Base-by-base conservation (phyloP, 2,888 invertebrate genomes). In the Chymomyza fuscimana region DNA sequence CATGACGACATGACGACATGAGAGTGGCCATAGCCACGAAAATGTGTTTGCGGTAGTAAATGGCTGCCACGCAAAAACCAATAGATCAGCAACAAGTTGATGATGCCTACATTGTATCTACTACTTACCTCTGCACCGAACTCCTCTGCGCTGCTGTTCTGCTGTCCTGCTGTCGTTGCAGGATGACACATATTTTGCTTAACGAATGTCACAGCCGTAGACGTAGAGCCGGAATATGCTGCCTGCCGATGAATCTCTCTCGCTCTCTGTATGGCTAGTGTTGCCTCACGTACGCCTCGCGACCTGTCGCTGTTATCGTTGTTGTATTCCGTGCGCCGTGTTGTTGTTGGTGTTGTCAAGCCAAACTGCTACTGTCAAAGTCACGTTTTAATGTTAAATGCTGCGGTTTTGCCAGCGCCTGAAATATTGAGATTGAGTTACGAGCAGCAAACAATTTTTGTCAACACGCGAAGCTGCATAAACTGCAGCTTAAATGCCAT, bases 401-500 rank as follows among this genome's bases (percentile, higher is more conserved):
- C 73, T 78, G 82, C 76, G 36, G 51, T 54, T 46, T 54, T 16
- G 72, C 50, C 46, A 54, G 46, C 62, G 72, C 72, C 82, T 82
- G 88, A 83, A 83, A 83, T 83, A 83, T 83, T 88, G 82, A 83
- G 82, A 83, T 83, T 83, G 88, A 83, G 82, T 83, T 83, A 83
- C 82, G 82, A 83, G 82, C 82, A 83, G 87, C 87, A 88, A 83
- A 83, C 82, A 83, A 83, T 87, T 83, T 83, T 83, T 83, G 82
- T 83, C 82, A 83, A 83, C 82, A 83, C 82, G 82, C 82, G 82
- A 83, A 88, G 82, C 88, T 86, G 82, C 82, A 83, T 83, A 83
- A 83, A 88, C 40, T 83, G 82, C 87, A 82, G 82, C 88, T 83
- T 84, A 83, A 83, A 88, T 88, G 82, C 85, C 82, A 88, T 84